phyloP scores from a whole-genome alignment of 2,113 vertebrate genomes.

The Gavia stellata region DNA sequence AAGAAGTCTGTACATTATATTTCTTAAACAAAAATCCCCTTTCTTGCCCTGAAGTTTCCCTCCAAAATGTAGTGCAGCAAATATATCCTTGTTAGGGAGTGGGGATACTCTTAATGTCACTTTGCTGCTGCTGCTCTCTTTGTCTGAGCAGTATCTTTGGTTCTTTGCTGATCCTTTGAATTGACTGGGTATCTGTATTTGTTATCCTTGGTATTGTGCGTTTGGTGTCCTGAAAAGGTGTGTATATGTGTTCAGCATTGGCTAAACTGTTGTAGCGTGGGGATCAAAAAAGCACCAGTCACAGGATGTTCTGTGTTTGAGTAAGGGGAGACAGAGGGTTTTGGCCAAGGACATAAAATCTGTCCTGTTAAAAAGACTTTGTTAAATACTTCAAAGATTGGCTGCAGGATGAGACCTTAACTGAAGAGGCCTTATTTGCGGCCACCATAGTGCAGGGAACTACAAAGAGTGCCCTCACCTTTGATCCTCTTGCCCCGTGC shows the following conservation, averaged over 20 bases:
- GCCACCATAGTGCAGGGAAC: background rate
- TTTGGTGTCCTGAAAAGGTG: background rate
- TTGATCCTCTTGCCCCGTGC: background rate
- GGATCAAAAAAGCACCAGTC: background rate
- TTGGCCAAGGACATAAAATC: background rate
- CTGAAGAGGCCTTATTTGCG: background rate
- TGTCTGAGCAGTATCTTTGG: background rate
- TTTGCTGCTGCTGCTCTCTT: background rate
- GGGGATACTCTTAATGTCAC: background rate
- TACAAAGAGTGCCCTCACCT: background rate
- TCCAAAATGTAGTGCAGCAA: background rate
- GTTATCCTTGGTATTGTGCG: fast-evolving
- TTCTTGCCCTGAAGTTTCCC: background rate
- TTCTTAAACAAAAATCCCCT: background rate
- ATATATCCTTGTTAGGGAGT: fast-evolving
- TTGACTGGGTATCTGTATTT: background rate
- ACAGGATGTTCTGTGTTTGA: background rate
- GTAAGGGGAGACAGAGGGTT: background rate
- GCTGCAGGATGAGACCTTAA: background rate
- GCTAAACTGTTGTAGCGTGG: background rate
- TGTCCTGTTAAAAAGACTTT: background rate
- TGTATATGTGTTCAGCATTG: background rate
- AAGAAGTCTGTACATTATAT: background rate
- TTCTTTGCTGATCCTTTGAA: background rate
- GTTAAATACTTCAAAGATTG: background rate